A percentile compares a stretch with the other conserved stretches of the same genome.
phyloP scores from a whole-genome alignment of 1,140 invertebrate species.

The Plectrocnemia conspersa region DNA sequence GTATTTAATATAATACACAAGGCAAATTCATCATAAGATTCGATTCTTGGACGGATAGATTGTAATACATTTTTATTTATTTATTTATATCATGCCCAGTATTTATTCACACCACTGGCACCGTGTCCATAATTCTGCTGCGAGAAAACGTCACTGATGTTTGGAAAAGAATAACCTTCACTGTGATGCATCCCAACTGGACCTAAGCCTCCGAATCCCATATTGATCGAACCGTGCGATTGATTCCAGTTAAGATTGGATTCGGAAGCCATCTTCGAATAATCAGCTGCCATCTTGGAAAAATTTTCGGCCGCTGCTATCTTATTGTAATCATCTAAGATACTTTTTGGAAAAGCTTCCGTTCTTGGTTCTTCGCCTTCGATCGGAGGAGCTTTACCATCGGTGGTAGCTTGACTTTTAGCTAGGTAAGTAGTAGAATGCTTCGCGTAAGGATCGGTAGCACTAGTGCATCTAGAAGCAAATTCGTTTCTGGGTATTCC shows the following conservation, averaged over 20 bases:
- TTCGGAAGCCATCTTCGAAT: slow-evolving; percentile 46
- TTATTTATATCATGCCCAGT: slow-evolving; percentile 46
- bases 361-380: slow-evolving; percentile 46
- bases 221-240: slow-evolving; percentile 46
- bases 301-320: slow-evolving; percentile 50
- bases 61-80: background rate
- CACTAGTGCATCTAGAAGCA: slow-evolving; percentile 39
- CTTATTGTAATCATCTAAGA: slow-evolving; percentile 44
- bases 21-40: background rate
- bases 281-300: slow-evolving; percentile 53
- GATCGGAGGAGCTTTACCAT: slow-evolving; percentile 42
- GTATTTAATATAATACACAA: background rate
- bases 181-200: slow-evolving; percentile 38
- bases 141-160: slow-evolving; percentile 45
- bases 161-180: slow-evolving; percentile 41
- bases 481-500: slow-evolving; percentile 47
- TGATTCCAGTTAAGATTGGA: slow-evolving; percentile 48
- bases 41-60: too few relatives aligned
- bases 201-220: slow-evolving; percentile 45
- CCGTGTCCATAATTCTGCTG: slow-evolving; percentile 47
- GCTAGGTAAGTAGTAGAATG: slow-evolving; percentile 44
- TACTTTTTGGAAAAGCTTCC: slow-evolving; percentile 42
- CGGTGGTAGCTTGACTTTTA: slow-evolving; percentile 40
- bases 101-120: slow-evolving; percentile 45
- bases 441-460: slow-evolving; percentile 47